Percentiles rank a stretch among this genome's conserved stretches.
phyloP scores from a whole-genome alignment of 2,888 invertebrate species.

The Pseudococcus jackbeardsleyi region DNA sequence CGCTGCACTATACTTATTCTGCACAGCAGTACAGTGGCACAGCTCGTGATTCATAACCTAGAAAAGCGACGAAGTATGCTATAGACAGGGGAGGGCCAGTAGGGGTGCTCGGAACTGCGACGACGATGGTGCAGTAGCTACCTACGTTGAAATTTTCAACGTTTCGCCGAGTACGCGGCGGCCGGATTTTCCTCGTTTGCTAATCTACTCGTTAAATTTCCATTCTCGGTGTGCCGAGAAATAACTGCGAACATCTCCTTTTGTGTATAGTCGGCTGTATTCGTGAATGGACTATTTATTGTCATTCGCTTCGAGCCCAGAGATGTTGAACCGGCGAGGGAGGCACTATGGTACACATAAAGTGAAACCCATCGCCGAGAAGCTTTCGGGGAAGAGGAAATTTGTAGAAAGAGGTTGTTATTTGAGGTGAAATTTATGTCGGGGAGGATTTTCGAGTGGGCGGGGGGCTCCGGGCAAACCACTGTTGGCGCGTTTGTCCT shows the following conservation, averaged over 20 bases:
- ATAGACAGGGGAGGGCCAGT: background rate
- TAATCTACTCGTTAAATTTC: constrained; percentile 54
- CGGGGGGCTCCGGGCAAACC: background rate
- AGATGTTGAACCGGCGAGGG: background rate
- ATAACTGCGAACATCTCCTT: constrained; percentile 50
- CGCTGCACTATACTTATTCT: background rate
- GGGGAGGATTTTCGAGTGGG: background rate
- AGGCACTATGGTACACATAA: too few species aligned
- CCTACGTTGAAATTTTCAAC: constrained; percentile 20
- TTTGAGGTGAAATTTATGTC: constrained; percentile 37
- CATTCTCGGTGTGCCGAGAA: constrained; percentile 36
- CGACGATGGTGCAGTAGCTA: too few species aligned
- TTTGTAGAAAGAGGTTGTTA: constrained; percentile 24
- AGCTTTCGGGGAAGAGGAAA: background rate
- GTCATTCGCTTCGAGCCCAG: background rate
- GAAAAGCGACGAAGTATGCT: constrained; percentile 45
- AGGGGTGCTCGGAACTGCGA: background rate
- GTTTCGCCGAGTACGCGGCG: constrained; percentile 16
- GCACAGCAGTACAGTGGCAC: background rate
- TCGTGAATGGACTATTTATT: constrained; percentile 47
- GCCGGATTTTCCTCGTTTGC: constrained; percentile 50
- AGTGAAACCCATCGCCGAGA: background rate
- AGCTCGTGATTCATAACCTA: constrained; percentile 29
- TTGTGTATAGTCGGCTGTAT: constrained; percentile 42
- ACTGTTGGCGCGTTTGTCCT: constrained; percentile 46